phyloP scores from a whole-genome alignment of 1,140 invertebrate genomes.

The Ceratina calcarata region DNA sequence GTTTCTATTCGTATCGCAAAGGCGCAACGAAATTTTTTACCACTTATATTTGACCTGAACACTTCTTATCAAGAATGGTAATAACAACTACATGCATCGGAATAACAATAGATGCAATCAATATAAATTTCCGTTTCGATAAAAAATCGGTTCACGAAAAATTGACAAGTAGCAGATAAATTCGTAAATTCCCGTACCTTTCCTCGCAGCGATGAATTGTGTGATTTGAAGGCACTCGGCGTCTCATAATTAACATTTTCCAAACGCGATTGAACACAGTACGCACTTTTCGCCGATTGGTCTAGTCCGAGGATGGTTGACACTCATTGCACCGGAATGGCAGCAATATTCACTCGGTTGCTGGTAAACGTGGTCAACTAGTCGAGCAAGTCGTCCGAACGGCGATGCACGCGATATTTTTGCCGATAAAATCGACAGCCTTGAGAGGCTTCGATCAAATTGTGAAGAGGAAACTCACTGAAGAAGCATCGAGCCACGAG shows the following conservation, averaged over 20 bases:
- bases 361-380: not conserved
- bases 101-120: no score
- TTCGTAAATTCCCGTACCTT: not conserved
- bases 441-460: not conserved
- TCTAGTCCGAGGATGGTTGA: not conserved
- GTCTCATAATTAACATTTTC: not conserved
- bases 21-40: slow-evolving; percentile 7
- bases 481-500: not conserved
- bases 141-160: not conserved
- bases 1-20: slow-evolving; percentile 60
- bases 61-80: no score
- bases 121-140: not conserved
- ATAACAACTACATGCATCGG: no score
- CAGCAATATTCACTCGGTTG: not conserved
- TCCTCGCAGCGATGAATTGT: not conserved
- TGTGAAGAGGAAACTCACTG: no score
- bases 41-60: no score
- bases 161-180: not conserved
- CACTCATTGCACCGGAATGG: slow-evolving; percentile 10
- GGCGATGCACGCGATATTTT: not conserved
- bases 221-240: no score
- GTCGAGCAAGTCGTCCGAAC: not conserved
- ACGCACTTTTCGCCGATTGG: no score
- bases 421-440: not conserved
- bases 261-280: not conserved